phyloP scores from a whole-genome alignment of 2,797 vertebrate genomes.

The Pseudopleuronectes americanus region DNA sequence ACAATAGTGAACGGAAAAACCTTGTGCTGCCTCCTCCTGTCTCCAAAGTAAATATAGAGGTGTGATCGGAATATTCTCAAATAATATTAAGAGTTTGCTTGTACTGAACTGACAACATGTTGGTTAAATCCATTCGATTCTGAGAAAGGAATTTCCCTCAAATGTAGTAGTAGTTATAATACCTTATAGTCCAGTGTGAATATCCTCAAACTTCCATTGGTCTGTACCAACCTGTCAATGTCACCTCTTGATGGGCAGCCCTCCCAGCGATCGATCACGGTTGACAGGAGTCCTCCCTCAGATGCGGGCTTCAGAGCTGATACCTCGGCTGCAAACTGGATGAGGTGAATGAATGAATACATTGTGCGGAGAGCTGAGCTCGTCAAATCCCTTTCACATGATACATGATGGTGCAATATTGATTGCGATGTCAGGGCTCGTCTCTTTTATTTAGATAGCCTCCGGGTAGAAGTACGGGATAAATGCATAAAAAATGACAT shows the following conservation, averaged over 20 bases:
- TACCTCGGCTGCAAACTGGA: slow-evolving; percentile 8
- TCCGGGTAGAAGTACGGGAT: background rate
- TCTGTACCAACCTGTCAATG: slow-evolving; percentile 50
- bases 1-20: slow-evolving; percentile 17
- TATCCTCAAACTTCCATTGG: slow-evolving; percentile 6
- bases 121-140: background rate
- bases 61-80: background rate
- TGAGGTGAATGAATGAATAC: slow-evolving; percentile 12
- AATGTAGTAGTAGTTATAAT: too few species aligned
- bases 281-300: slow-evolving; percentile 41
- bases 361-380: slow-evolving; percentile 3
- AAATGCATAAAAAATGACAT: background rate
- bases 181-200: background rate
- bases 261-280: slow-evolving; percentile 43
- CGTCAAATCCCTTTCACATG: background rate
- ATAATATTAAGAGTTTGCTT: slow-evolving; percentile 6
- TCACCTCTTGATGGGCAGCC: slow-evolving; percentile 44
- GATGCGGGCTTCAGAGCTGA: slow-evolving; percentile 2
- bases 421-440: background rate
- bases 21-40: slow-evolving; percentile 11
- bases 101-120: background rate
- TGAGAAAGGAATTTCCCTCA: too few species aligned
- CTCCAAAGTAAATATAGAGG: background rate
- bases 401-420: background rate
- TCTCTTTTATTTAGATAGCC: slow-evolving; percentile 6